Base-by-base conservation (phyloP, 37 sponge, comb jelly and placozoan species). In the Theonella swinhoei region DNA sequence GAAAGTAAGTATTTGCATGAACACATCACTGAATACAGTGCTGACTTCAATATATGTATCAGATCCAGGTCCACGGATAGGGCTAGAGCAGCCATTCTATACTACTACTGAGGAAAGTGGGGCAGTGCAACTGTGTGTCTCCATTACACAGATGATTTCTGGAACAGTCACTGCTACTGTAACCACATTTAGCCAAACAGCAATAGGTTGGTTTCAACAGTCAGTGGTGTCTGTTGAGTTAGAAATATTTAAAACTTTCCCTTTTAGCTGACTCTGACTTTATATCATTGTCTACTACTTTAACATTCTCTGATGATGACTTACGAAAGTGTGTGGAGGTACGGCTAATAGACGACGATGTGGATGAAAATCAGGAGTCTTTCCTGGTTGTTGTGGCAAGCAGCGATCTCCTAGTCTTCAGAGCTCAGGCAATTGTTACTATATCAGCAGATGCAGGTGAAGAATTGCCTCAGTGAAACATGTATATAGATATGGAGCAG, bases 201-300 rank as follows among this genome's bases (percentile, higher is more conserved):
- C 66, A 11, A 65, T n/a, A 29, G 66, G 29, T 29, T n/a, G n/a
- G n/a, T n/a, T n/a, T n/a, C n/a, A n/a, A n/a, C n/a, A n/a, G n/a
- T n/a, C n/a, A n/a, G n/a, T n/a, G 26, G 64, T 63, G 3, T 63
- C 64, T 63, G 64, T 63, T n/a, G 24, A 28, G 3, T 3, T 63
- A n/a, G 26, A 63, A n/a, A 5, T 63, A 9, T 63, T 28, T 63
- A 28, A 28, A 63, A 28, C 64, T 63, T 2, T 63, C 34, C 63
- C 25, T 40, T 34, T 2, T 38, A 78, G 78, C 78, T 62, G 62
- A 40, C 22, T 60, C 36, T 38, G 78, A 78, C 63, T 78, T 64
- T 33, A 4, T 34, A 22, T 7, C 7, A 39, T 1, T 37, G n/a
- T 22, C 42, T 26, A 22, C 24, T 9, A 8, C 73, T 39, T 17